Conservation (phyloP, 2,113 vertebrate species). For the Arothron firmamentum region DNA sequence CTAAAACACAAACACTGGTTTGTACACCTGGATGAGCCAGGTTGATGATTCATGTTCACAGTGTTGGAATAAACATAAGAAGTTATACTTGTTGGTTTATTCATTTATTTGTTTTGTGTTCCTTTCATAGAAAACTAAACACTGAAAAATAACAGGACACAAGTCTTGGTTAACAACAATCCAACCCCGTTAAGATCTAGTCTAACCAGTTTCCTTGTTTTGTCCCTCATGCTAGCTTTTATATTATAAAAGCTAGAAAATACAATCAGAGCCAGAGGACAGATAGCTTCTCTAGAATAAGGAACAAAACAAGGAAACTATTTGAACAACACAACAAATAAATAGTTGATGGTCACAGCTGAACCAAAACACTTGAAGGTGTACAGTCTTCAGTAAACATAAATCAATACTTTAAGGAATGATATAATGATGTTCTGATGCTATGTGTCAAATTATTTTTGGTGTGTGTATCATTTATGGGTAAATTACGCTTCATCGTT, state of each 20-base stretch:
- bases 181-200: no score
- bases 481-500: slow-evolving; percentile 18
- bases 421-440: slow-evolving; percentile 5
- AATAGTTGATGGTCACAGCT: slow-evolving; percentile 33
- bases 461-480: neutral
- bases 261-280: slow-evolving; percentile 27
- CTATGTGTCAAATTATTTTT: slow-evolving; percentile 5
- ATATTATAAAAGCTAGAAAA: slow-evolving; percentile 51
- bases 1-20: no score
- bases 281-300: slow-evolving; percentile 8
- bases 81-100: no score
- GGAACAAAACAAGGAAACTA: slow-evolving; percentile 27
- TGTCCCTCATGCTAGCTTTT: no score
- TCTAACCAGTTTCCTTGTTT: no score
- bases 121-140: no score
- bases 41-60: no score
- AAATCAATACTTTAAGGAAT: slow-evolving; percentile 30
- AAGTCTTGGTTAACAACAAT: no score
- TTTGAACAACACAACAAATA: slow-evolving; percentile 36
- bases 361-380: slow-evolving; percentile 6
- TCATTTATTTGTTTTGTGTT: no score
- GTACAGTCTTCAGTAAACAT: slow-evolving; percentile 12
- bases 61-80: no score
- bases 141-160: no score
- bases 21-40: no score